A percentile compares a stretch with the other conserved stretches of the same genome.
Conservation (phyloP, 2,888 invertebrate species). For the Galeopsomyia nigrocyanea region DNA sequence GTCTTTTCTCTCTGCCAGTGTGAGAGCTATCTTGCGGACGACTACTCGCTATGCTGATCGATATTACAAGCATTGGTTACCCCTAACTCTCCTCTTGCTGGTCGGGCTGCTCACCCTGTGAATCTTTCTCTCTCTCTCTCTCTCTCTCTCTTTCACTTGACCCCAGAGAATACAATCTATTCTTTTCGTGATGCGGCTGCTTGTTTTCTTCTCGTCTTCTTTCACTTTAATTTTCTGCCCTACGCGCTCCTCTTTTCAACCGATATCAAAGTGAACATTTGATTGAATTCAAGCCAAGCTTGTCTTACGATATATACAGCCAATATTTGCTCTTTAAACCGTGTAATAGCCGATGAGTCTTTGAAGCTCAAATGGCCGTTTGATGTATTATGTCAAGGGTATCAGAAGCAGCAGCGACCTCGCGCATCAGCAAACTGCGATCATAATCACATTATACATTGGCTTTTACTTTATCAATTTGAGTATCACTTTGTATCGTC, state of each 20-base stretch:
- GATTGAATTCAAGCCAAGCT: slow-evolving; percentile 1
- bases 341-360: too few relatives aligned
- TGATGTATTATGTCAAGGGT: too few relatives aligned
- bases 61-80: slow-evolving; percentile 48
- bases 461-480: too few relatives aligned
- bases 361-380: too few relatives aligned
- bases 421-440: too few relatives aligned
- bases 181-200: slow-evolving; percentile 33
- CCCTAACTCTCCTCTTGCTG: slow-evolving; percentile 23
- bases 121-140: too few relatives aligned
- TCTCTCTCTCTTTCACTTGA: slow-evolving; percentile 30
- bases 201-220: slow-evolving; percentile 33
- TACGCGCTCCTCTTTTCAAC: slow-evolving; percentile 24
- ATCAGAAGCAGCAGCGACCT: too few relatives aligned
- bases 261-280: slow-evolving; percentile 30
- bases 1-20: slow-evolving; percentile 32
- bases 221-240: slow-evolving; percentile 2
- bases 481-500: too few relatives aligned
- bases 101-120: neutral
- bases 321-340: too few relatives aligned
- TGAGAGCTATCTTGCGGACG: slow-evolving; percentile 32
- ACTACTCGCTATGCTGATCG: slow-evolving; percentile 46
- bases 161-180: slow-evolving; percentile 46
- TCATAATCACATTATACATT: too few relatives aligned
- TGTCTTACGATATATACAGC: too few relatives aligned